Evolutionary conservation across 1,140 invertebrate species (phyloP).

Genomic region (Tyrophagus putrescentiae): DNA sequence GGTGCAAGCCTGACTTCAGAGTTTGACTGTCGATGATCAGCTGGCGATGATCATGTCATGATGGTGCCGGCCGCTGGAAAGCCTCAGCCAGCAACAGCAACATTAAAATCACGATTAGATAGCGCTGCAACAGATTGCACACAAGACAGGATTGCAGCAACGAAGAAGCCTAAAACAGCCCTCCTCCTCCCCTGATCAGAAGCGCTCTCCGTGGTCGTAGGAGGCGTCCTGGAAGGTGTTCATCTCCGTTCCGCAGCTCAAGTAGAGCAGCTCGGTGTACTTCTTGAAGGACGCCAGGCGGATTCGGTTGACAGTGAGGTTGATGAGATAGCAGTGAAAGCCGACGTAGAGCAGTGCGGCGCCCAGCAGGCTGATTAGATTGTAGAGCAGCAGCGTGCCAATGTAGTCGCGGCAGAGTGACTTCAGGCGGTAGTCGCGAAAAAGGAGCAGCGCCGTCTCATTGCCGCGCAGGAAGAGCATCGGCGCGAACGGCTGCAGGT

Average conservation of each 20-base stretch:
- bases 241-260: slow-evolving; percentile 5
- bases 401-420: slow-evolving; percentile 3
- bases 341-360: not conserved
- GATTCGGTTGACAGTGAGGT: slow-evolving; percentile 12
- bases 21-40: no score
- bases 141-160: no score
- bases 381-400: slow-evolving; percentile 1
- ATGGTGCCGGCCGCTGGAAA: no score
- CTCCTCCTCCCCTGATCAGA: not conserved
- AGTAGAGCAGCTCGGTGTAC: slow-evolving; percentile 4
- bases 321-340: slow-evolving; percentile 8
- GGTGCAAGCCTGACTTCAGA: no score
- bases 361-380: not conserved
- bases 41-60: no score
- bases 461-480: not conserved
- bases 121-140: not conserved
- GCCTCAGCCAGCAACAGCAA: no score
- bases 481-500: slow-evolving; percentile 8
- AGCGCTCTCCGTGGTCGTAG: slow-evolving; percentile 8
- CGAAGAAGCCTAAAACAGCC: no score
- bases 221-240: slow-evolving; percentile 6
- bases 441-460: not conserved
- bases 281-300: slow-evolving; percentile 5
- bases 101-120: no score
- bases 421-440: slow-evolving; percentile 6